These are phyloP conservation scores for Mesodorylaimus sp. DNA, from an alignment of 2,888 invertebrate species.

Conservation along the genomic window DNA sequence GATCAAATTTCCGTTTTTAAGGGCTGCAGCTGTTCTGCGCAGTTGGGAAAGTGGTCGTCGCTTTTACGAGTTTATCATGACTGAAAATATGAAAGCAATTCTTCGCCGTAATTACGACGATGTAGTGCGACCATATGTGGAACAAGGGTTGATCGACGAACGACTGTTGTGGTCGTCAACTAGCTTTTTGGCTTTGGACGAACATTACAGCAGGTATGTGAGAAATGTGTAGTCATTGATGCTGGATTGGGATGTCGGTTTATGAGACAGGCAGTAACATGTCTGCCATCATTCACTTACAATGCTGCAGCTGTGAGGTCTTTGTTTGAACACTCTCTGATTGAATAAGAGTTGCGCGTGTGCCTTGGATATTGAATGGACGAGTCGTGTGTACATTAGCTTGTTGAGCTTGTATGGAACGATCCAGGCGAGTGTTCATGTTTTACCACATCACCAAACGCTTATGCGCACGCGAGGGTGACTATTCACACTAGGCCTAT, in stretches of 20 bases:
- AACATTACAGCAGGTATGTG: slow-evolving; percentile 54
- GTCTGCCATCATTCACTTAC: not conserved
- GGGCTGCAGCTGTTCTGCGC: slow-evolving; percentile 41
- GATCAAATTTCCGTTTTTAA: slow-evolving; percentile 6
- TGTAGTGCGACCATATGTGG: slow-evolving; percentile 19
- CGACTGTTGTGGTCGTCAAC: slow-evolving; percentile 65
- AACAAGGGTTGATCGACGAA: slow-evolving; percentile 36
- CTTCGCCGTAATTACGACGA: slow-evolving; percentile 62
- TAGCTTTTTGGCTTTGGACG: slow-evolving; percentile 67
- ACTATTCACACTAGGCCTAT: too few species aligned
- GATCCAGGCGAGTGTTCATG: too few species aligned
- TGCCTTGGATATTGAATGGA: too few species aligned
- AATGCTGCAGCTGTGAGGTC: slow-evolving; percentile 43
- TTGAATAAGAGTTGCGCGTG: too few species aligned
- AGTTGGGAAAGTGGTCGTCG: slow-evolving; percentile 76
- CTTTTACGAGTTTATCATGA: slow-evolving; percentile 75
- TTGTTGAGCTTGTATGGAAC: too few species aligned
- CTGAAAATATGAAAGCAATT: slow-evolving; percentile 69
- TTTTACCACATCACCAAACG: too few species aligned
- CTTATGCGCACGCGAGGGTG: too few species aligned
- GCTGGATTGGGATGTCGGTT: not conserved
- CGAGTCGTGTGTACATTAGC: too few species aligned
- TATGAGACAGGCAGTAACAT: not conserved
- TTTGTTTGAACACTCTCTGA: too few species aligned
- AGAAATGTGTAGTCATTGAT: not conserved